phyloP scores from a whole-genome alignment of 2,888 invertebrate genomes.

The Acleris laterana region DNA sequence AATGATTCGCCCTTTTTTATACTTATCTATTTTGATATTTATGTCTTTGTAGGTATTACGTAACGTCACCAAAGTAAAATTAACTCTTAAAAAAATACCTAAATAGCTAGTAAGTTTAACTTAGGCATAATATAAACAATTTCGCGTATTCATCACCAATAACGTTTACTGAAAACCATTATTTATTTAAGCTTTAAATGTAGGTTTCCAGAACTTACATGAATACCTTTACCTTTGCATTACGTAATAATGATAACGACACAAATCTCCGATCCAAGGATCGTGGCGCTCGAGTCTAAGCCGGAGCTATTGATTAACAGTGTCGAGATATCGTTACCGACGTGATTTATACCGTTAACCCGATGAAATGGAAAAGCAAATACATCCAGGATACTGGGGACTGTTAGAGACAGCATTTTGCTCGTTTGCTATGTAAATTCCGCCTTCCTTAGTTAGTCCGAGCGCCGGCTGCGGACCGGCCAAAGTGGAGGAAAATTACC shows the following conservation, averaged over 20 bases:
- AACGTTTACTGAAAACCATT: too few species aligned
- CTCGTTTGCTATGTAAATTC: slow-evolving; percentile 73
- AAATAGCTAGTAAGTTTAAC: too few species aligned
- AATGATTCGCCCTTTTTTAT: too few species aligned
- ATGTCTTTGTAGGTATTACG: too few species aligned
- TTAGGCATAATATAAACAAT: too few species aligned
- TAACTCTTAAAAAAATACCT: too few species aligned
- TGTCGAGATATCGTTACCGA: slow-evolving; percentile 12
- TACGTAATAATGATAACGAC: slow-evolving; percentile 22
- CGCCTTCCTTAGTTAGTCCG: slow-evolving; percentile 64
- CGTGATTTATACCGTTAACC: slow-evolving; percentile 14
- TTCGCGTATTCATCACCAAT: too few species aligned
- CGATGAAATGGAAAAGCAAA: slow-evolving; percentile 20
- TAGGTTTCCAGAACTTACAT: too few species aligned
- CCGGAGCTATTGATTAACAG: slow-evolving; percentile 4
- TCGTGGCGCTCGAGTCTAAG: slow-evolving; percentile 4
- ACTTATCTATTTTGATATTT: too few species aligned
- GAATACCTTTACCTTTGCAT: background rate
- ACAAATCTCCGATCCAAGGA: slow-evolving; percentile 11
- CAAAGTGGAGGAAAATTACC: slow-evolving; percentile 54
- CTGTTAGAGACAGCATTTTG: slow-evolving; percentile 57
- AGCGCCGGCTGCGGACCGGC: slow-evolving; percentile 50
- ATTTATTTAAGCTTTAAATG: too few species aligned
- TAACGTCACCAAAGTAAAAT: too few species aligned
- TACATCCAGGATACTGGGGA: slow-evolving; percentile 42